These are phyloP conservation scores for Chrysopilus asiliformis DNA, from an alignment of 2,888 invertebrate genomes.

Conservation along the genomic window DNA sequence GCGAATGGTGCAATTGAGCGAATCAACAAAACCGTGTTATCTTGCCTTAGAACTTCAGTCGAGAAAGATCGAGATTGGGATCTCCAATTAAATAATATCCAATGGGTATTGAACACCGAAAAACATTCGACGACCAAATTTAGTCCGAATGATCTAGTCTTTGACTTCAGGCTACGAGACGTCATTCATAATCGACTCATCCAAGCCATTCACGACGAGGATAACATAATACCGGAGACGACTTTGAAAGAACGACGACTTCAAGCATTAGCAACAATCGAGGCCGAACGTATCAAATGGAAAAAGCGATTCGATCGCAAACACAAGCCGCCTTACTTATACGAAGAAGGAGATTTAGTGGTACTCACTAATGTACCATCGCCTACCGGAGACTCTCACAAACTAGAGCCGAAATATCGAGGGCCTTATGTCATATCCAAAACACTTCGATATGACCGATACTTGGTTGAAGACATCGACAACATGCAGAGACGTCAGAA, in stretches of 20 bases:
- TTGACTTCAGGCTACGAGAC: conserved; percentile 3
- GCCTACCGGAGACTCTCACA: conserved; percentile 15
- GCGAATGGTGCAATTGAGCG: conserved; percentile 9
- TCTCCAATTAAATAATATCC: background rate
- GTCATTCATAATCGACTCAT: no score
- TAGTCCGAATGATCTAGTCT: conserved; percentile 1
- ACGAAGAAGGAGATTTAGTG: conserved; percentile 9
- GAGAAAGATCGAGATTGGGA: conserved; percentile 1
- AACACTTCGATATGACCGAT: conserved; percentile 15
- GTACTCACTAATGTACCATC: conserved; percentile 10
- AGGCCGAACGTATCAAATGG: conserved; percentile 10
- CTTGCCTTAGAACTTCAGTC: background rate
- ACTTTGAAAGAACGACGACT: no score
- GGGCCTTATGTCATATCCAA: conserved; percentile 17
- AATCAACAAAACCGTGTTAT: background rate
- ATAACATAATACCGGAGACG: no score
- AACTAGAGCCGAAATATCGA: conserved; percentile 16
- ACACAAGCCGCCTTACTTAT: background rate
- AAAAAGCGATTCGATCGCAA: conserved; percentile 16
- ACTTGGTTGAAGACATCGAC: conserved; percentile 17
- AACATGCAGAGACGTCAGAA: conserved; percentile 13
- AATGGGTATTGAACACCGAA: conserved; percentile 2
- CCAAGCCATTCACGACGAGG: no score
- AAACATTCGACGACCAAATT: conserved; percentile 1
- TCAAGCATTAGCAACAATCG: conserved; percentile 5